These are phyloP conservation scores for Chelonus formosanus DNA, from an alignment of 2,888 invertebrate genomes.

Conservation along the genomic window DNA sequence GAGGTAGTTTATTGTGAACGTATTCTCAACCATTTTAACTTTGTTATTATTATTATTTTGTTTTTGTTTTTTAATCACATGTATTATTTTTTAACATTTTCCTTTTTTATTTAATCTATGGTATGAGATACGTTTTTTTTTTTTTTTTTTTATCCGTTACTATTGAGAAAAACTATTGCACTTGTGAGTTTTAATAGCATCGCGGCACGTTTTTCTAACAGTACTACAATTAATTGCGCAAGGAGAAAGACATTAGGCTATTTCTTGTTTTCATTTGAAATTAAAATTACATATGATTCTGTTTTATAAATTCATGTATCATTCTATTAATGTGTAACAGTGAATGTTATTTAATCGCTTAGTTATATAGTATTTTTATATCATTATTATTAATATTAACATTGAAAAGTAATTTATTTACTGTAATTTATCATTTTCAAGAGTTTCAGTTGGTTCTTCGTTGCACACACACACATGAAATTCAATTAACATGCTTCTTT, in stretches of 20 bases:
- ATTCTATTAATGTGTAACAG: too few relatives aligned
- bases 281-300: too few relatives aligned
- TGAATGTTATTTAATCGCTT: too few relatives aligned
- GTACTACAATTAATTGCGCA: conserved; percentile 43
- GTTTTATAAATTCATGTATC: too few relatives aligned
- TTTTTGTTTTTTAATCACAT: conserved; percentile 21
- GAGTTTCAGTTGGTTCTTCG: conserved; percentile 21
- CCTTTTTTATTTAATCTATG: conserved; percentile 14
- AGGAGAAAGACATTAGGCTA: conserved; percentile 52
- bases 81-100: conserved; percentile 7
- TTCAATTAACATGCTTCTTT: conserved; percentile 12
- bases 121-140: conserved; percentile 23
- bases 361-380: too few relatives aligned
- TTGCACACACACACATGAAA: conserved; percentile 35
- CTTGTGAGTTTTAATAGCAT: conserved; percentile 59
- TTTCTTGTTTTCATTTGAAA: conserved; percentile 39
- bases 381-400: not conserved
- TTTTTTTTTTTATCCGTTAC: conserved; percentile 48
- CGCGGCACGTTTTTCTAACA: conserved; percentile 38
- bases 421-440: conserved; percentile 26
- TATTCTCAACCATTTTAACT: conserved; percentile 15
- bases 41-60: conserved; percentile 22
- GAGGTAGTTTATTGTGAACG: conserved; percentile 56
- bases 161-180: conserved; percentile 65
- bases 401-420: conserved; percentile 11